These are phyloP conservation scores for Diphyllodes magnificus DNA, from an alignment of 2,113 vertebrate species.

Conservation along the genomic window DNA sequence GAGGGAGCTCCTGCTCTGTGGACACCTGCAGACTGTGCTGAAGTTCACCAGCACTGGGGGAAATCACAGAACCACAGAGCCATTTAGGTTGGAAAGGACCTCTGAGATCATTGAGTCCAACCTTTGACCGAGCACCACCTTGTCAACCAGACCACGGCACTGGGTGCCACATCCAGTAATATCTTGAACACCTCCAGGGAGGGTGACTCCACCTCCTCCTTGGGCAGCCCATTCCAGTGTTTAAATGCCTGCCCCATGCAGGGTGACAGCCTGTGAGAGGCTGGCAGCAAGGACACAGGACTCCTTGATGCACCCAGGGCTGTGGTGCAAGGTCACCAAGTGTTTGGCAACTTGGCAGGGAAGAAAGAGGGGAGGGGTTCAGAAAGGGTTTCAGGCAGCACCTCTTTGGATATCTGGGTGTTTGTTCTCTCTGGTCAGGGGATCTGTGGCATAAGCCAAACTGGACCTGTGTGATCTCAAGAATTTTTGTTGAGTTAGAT, in stretches of 20 bases:
- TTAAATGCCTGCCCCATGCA: rapidly evolving
- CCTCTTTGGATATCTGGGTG: neutral
- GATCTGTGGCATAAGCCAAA: neutral
- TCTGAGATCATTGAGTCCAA: neutral
- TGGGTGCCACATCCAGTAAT: neutral
- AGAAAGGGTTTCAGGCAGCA: neutral
- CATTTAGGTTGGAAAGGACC: neutral
- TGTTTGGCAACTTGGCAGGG: rapidly evolving
- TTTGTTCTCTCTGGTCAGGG: neutral
- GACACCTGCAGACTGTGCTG: neutral
- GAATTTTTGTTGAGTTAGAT: neutral
- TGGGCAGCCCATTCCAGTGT: neutral
- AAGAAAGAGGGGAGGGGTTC: rapidly evolving
- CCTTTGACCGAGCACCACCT: neutral
- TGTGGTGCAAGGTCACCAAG: rapidly evolving
- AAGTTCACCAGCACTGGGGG: rapidly evolving
- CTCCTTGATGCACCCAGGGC: rapidly evolving
- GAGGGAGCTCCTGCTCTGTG: neutral
- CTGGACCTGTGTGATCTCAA: neutral
- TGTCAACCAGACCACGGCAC: neutral
- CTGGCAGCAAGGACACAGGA: neutral
- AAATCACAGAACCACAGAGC: neutral
- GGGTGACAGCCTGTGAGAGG: neutral
- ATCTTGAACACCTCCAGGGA: neutral
- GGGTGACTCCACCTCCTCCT: neutral